Evolutionary conservation across 2,888 invertebrate species (phyloP).

Genomic region (Dermolepida albohirtum): DNA sequence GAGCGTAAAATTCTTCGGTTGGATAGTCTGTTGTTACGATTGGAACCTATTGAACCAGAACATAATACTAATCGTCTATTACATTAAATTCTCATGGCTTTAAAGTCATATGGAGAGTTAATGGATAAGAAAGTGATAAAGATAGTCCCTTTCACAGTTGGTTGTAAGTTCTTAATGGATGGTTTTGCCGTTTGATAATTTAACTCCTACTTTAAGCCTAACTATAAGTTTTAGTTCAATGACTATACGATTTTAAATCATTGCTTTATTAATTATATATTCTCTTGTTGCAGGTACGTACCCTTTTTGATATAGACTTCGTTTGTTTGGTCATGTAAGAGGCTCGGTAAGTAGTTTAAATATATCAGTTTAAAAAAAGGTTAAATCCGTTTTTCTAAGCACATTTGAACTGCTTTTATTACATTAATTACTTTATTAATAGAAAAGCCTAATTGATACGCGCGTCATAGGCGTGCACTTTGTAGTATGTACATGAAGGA

Average conservation of each 20-base stretch:
- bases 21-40: constrained; percentile 21
- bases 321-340: neutral
- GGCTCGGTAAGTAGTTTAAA: constrained; percentile 6
- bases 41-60: constrained; percentile 12
- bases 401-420: too few relatives aligned
- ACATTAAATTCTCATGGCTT: constrained; percentile 30
- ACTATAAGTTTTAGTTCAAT: constrained; percentile 24
- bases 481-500: too few relatives aligned
- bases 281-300: constrained; percentile 28
- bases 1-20: constrained; percentile 7
- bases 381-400: too few relatives aligned
- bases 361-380: too few relatives aligned
- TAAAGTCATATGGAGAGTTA: constrained; percentile 23
- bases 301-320: neutral
- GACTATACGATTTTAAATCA: constrained; percentile 7
- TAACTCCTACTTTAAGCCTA: constrained; percentile 22
- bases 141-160: constrained; percentile 25
- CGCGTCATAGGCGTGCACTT: too few relatives aligned
- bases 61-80: constrained; percentile 24
- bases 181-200: neutral
- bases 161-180: constrained; percentile 11
- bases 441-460: too few relatives aligned
- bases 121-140: constrained; percentile 31
- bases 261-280: neutral
- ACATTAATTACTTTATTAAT: too few relatives aligned